Evolutionary conservation across 2,888 invertebrate genomes (phyloP), one percentile per base, ranked within the genome.

Genomic region (Torymus aiolomorphi): DNA sequence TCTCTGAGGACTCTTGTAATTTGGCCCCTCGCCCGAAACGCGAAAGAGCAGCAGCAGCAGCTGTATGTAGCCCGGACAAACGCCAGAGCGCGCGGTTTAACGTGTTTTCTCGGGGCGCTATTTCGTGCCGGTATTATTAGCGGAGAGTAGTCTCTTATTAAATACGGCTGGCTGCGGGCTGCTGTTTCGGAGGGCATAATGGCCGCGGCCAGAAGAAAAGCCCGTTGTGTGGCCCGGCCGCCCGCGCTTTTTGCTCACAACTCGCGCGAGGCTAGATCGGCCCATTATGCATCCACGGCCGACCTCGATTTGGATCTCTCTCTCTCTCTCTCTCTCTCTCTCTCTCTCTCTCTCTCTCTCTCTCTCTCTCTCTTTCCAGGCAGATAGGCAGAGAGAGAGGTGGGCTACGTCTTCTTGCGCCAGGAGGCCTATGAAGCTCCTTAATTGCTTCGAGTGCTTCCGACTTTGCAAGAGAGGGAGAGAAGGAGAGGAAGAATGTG

Each of bases 21-120:
- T 83, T 84, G 83, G 83, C 83, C 80, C 78, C 73, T 78, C 83
- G 82, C 82, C 78, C 78, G 16, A 52, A 80, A 63, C 54, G 75
- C 49, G 70, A 66, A 72, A 56, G 57, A 70, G 51, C 62, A 24
- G 67, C 16, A 18, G 61, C 16, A 12, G 8, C 31, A 2, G 20
- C 52, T 16, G 31, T 42, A 13, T 11, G 2, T 14, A 13, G 4
- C 16, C 14, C 31, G 57, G 18, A 13, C 56, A 20, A 24, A 51
- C 49, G 20, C 56, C 31, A 0, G 31, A 49, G 13, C 56, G 42
- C 63, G 61, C 63, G 18, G 16, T 24, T 18, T 31, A 51, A 14
- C 62, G 13, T 13, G n/a, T 63, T 73, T 54, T 54, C 13, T 16
- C 16, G 70, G 52, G 18, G 56, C 31, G 16, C 59, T 5, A 52